phyloP scores from a whole-genome alignment of 2,113 vertebrate genomes.

The Cinclus mexicanus region DNA sequence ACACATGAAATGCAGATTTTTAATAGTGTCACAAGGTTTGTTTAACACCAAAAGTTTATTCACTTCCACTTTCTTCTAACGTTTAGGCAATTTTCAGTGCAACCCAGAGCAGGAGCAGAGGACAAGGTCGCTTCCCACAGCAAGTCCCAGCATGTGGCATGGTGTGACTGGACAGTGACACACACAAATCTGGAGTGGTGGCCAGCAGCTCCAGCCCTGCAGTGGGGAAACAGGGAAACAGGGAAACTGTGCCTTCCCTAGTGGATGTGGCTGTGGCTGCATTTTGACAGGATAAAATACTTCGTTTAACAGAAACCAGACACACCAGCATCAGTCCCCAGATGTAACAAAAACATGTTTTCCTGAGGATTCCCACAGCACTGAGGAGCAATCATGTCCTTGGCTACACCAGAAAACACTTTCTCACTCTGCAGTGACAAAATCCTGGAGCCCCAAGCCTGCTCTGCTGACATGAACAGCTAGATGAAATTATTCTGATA shows the following conservation, averaged over 20 bases:
- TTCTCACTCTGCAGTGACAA: not conserved
- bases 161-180: not conserved
- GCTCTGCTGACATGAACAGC: not conserved
- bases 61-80: not conserved
- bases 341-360: not conserved
- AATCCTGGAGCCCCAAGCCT: not conserved
- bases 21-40: not conserved
- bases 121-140: fast-evolving
- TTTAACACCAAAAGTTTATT: not conserved
- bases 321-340: not conserved
- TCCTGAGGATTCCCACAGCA: slow-evolving; percentile 11
- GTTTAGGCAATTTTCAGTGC: not conserved
- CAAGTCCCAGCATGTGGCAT: fast-evolving
- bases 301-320: slow-evolving; percentile 22
- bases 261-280: not conserved
- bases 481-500: not conserved
- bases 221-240: not conserved
- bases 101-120: not conserved
- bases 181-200: not conserved
- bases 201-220: fast-evolving
- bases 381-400: not conserved
- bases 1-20: not conserved
- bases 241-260: not conserved
- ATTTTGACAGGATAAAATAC: not conserved
- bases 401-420: not conserved